These are phyloP conservation scores for Solea senegalensis DNA, from an alignment of 2,113 vertebrate genomes.

Conservation along the genomic window DNA sequence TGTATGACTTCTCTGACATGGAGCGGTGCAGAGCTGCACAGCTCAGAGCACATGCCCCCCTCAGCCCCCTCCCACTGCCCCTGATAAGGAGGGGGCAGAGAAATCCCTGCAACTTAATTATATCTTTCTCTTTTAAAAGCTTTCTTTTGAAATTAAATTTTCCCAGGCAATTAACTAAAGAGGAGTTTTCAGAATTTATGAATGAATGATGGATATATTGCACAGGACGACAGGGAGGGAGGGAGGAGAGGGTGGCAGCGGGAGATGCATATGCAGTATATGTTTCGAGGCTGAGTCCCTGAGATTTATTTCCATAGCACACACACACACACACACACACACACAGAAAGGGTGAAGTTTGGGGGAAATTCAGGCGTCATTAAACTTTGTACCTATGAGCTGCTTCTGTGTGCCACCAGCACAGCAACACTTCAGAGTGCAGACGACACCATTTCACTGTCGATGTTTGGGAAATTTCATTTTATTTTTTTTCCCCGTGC, in stretches of 20 bases:
- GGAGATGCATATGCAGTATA: constrained; percentile 41
- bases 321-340: background rate
- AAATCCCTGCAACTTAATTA: constrained; percentile 79
- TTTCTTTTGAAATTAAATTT: constrained; percentile 79
- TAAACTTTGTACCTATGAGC: constrained; percentile 36
- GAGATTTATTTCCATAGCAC: constrained; percentile 40
- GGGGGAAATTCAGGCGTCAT: constrained; percentile 28
- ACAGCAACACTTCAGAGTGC: constrained; percentile 21
- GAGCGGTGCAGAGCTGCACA: constrained; percentile 59
- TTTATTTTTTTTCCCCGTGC: background rate
- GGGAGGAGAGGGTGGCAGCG: background rate
- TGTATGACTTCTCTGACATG: constrained; percentile 77
- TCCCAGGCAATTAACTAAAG: constrained; percentile 79
- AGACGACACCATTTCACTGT: constrained; percentile 13
- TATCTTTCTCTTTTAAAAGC: constrained; percentile 80
- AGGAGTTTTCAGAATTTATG: constrained; percentile 80
- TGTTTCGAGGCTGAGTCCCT: constrained; percentile 27
- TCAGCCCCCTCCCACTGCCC: background rate
- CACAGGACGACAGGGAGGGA: constrained; percentile 40
- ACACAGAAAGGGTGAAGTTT: constrained; percentile 31
- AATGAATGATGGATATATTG: constrained; percentile 81
- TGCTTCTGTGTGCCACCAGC: background rate
- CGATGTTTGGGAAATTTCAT: constrained; percentile 30
- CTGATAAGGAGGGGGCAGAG: constrained; percentile 39
- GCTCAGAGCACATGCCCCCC: constrained; percentile 55